phyloP scores from a whole-genome alignment of 1,140 invertebrate species.

The Oncopodura yosiiana region DNA sequence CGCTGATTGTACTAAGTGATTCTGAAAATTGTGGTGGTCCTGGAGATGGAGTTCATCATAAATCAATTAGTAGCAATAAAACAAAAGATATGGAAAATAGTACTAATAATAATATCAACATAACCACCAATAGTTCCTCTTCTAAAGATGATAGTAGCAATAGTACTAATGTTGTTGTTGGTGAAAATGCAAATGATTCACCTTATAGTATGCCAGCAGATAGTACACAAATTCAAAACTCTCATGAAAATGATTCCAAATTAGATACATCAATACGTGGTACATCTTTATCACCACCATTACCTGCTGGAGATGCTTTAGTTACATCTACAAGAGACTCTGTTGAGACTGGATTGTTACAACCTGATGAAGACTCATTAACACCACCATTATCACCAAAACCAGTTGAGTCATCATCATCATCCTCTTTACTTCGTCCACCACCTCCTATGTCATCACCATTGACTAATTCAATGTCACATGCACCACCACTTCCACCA shows the following conservation, averaged over 20 bases:
- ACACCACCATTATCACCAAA: constrained; percentile 38
- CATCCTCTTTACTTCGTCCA: background rate
- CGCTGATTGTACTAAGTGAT: constrained; percentile 26
- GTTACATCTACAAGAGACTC: constrained; percentile 28
- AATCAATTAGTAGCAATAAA: background rate
- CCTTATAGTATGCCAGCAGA: constrained; percentile 25
- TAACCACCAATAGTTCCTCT: too few relatives aligned
- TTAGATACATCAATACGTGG: background rate
- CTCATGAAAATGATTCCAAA: constrained; percentile 11
- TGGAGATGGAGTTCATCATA: background rate
- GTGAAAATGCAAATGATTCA: background rate
- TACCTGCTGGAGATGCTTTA: constrained; percentile 22
- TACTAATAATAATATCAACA: constrained; percentile 1
- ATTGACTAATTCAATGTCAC: background rate
- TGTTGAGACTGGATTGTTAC: constrained; percentile 5
- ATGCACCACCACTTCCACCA: constrained; percentile 25
- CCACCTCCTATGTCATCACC: background rate
- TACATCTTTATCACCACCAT: background rate
- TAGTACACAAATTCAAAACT: constrained; percentile 25
- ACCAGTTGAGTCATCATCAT: constrained; percentile 33
- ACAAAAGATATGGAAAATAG: background rate
- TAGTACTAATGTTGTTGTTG: constrained; percentile 3
- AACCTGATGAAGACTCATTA: constrained; percentile 47
- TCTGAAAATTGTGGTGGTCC: constrained; percentile 10
- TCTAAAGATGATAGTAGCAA: background rate